Base-by-base conservation (phyloP, 2,888 invertebrate genomes). In the Clanis bilineata region DNA sequence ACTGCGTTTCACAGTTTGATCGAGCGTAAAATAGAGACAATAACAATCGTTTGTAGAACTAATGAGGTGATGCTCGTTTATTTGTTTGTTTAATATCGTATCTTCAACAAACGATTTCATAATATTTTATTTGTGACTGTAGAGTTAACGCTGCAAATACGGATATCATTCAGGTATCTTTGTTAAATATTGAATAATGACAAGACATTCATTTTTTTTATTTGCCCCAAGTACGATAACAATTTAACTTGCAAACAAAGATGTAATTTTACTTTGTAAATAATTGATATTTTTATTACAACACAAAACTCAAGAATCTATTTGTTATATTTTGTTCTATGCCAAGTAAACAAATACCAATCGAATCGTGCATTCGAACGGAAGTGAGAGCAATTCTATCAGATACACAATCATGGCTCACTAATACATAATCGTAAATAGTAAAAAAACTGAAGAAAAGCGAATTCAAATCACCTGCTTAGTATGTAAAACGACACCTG, bases 391-490 rank as follows among this genome's bases (percentile, higher is more conserved):
- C 32, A 18, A 51, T 51, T 51, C 51, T 32, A 32, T 32, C 51
- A 43, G 43, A 43, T 25, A 57, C 28, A 43, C 57, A 57, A 43
- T 28, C 57, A 43, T 57, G 18, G 39, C 41, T 41, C 57, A 41
- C 25, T 25, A 36, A 36, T 12, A 36, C 36, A 47, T 25, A 54
- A 58, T 58, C 45, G 32, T 56, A 51, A 45, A 61, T 57, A 25
- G 3, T 57, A 56, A 63, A 67, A 69, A 65, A 63, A 70, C 51
- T 68, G 70, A 71, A 79, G 77, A 77, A 80, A 80, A 79, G 80
- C 80, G 79, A 83, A 83, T 85, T 81, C 72, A 84, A 86, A 86
- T 85, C 90, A 91, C 90, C 90, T 91, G 91, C 84, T 90, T 85
- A 80, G 75, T 84, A 86, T 87, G 85, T 85, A 86, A 83, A 83